Evolutionary conservation across 2,113 vertebrate genomes (phyloP), one percentile per base, ranked within the genome.

Genomic region (Bubo bubo): DNA sequence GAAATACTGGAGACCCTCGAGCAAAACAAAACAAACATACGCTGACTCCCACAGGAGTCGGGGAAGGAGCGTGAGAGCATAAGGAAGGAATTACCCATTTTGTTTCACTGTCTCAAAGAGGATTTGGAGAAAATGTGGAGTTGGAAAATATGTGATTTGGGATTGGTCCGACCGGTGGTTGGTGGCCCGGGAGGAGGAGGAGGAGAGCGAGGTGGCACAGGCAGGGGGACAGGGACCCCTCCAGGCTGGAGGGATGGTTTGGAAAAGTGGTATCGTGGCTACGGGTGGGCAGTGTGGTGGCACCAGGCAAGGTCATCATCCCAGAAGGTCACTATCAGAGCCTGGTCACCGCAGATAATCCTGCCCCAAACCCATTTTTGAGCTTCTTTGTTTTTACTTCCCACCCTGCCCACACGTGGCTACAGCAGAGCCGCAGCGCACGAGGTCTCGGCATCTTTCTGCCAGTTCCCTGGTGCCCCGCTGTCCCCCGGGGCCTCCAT

Each of bases 181-280:
- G 0, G 14, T 22, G 37, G 43, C 32, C 0, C 2, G 41, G 30
- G 41, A 49, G 53, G 50, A 55, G 52, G 18, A 84, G 45, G 59
- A 30, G 11, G 49, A 39, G 14, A 82, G 62, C 5, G 19, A 18
- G 50, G 56, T 1, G 3, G 67, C 9, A 10, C 37, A 34, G 28
- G 45, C 1, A 0, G 9, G 27, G 45, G 8, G 8, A 82, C 1
- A 0, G 16, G 55, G 50, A 63, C 41, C 6, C 66, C 62, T 39
- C 24, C 3, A 2, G 41, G 52, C 49, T 32, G 43, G 27, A 68
- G 39, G 11, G 43, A 6, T 43, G 35, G 32, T 45, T 56, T 56
- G 32, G 55, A 71, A 87, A 59, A 5, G 32, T 16, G n/a, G 4
- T 49, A 20, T 49, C 43, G 47, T 45, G 43, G 23, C 49, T 56